Evolutionary conservation across 2,888 invertebrate genomes (phyloP), one percentile per base, ranked within the genome.

Genomic region (Oscheius onirici): DNA sequence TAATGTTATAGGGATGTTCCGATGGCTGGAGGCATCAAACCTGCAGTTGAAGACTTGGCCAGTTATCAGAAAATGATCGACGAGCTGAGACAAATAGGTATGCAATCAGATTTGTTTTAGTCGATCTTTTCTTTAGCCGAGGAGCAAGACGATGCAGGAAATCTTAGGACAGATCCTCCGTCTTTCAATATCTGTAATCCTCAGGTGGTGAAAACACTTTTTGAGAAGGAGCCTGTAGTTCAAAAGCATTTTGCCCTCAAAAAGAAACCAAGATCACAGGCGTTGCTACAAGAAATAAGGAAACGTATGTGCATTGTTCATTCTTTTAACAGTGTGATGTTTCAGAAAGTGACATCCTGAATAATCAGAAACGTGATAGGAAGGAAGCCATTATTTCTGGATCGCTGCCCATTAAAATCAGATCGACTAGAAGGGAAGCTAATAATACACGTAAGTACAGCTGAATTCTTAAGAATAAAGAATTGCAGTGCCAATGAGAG

Each of bases 401-500:
- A 17, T 70, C 76, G 2, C 10, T 69, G 24, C 80, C 80, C 2
- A 75, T 80, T 28, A 69, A 74, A 57, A 72, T 79, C 46, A 69
- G 80, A 5, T 76, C 72, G 15, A 76, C 78, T 10, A 70, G 72
- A 8, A 54, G 76, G 15, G 75, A 76, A 58, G 70, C 72, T 44
- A 71, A 80, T 58, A 77, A 77, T 52, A 46, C 66, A 28, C 51
- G 80, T 80, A 26, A 69, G 72, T 75, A 20, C 51, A 41, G 6
- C 22, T 40, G 3, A 15, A 26, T 1, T 6, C 11, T 26, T 67
- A 20, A 24, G 15, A 28, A 28, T 60, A 11, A 15, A 49, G 11
- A 26, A 20, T 51, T 69, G 57, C 60, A 83, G 83, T 80, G 10
- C 83, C 83, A 13, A 84, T 83, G 83, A 41, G 63, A 17, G 80